These are phyloP conservation scores for Colletes collaris DNA, from an alignment of 2,888 invertebrate genomes.

Conservation along the genomic window DNA sequence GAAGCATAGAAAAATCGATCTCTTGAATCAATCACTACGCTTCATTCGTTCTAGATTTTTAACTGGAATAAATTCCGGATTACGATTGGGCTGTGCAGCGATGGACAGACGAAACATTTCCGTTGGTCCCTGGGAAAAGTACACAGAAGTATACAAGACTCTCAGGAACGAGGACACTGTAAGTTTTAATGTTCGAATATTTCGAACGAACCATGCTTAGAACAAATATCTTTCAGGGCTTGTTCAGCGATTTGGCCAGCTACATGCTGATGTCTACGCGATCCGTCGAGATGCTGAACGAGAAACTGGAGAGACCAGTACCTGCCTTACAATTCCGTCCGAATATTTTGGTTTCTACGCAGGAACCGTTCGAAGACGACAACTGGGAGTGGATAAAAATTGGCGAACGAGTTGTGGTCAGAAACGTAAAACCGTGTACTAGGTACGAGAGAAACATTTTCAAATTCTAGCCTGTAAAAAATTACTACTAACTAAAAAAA, in stretches of 20 bases:
- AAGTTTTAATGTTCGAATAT: constrained; percentile 6
- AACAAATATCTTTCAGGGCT: constrained; percentile 78
- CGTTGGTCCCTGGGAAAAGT: constrained; percentile 70
- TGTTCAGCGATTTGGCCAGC: constrained; percentile 84
- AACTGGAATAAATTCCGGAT: constrained; percentile 69
- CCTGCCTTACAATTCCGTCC: constrained; percentile 84
- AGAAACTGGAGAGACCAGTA: constrained; percentile 81
- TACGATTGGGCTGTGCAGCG: constrained; percentile 72
- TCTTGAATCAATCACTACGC: too few relatives aligned
- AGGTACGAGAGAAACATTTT: constrained; percentile 80
- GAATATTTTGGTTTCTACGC: constrained; percentile 84
- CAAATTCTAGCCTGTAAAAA: too few relatives aligned
- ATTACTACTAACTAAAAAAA: too few relatives aligned
- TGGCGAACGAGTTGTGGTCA: constrained; percentile 83
- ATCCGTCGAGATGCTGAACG: constrained; percentile 84
- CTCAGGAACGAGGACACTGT: constrained; percentile 76
- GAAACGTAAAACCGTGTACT: constrained; percentile 85
- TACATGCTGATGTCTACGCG: constrained; percentile 84
- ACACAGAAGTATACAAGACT: constrained; percentile 69
- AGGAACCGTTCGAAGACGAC: constrained; percentile 84
- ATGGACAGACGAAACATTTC: constrained; percentile 55
- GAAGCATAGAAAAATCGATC: too few relatives aligned
- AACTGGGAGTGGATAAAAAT: constrained; percentile 85
- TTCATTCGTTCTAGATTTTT: constrained; percentile 68
- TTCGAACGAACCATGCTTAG: neutral